Conservation (phyloP, 1,140 invertebrate species). For the Apocrypta bakeri region DNA sequence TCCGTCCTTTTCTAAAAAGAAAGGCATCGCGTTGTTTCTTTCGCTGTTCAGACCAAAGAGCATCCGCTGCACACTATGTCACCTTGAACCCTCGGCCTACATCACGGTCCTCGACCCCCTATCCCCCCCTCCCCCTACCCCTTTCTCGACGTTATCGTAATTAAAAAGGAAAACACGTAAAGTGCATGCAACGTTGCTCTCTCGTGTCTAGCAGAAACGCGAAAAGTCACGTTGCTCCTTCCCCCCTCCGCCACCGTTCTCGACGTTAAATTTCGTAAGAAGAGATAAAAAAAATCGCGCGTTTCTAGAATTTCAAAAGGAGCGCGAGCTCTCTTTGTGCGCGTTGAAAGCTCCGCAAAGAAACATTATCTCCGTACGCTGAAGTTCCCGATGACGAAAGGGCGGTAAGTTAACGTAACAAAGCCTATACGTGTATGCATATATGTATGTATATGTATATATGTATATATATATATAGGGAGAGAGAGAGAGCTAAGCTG, state of each 20-base stretch:
- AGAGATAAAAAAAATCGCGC: too few relatives aligned
- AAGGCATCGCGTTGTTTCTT: slow-evolving; percentile 27
- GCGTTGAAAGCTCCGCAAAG: too few relatives aligned
- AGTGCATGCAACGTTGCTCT: too few relatives aligned
- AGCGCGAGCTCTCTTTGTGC: background rate
- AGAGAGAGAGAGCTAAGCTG: too few relatives aligned
- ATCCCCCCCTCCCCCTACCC: background rate
- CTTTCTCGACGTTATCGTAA: background rate
- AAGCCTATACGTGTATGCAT: slow-evolving; percentile 20
- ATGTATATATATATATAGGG: too few relatives aligned
- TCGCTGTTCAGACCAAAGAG: slow-evolving; percentile 12
- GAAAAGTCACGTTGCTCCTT: slow-evolving; percentile 4
- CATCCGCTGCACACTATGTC: slow-evolving; percentile 36
- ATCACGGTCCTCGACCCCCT: slow-evolving; percentile 36
- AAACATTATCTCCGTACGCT: too few relatives aligned
- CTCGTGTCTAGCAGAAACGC: too few relatives aligned
- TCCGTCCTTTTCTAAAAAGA: slow-evolving; percentile 26
- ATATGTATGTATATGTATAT: too few relatives aligned
- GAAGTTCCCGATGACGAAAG: slow-evolving; percentile 32
- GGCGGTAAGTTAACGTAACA: slow-evolving; percentile 36
- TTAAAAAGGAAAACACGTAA: slow-evolving; percentile 49
- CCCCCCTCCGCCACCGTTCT: background rate
- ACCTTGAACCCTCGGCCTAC: slow-evolving; percentile 49
- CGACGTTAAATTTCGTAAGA: too few relatives aligned
- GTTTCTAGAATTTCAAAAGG: background rate